phyloP scores from a whole-genome alignment of 1,140 invertebrate genomes.

The Drosophila burlai region DNA sequence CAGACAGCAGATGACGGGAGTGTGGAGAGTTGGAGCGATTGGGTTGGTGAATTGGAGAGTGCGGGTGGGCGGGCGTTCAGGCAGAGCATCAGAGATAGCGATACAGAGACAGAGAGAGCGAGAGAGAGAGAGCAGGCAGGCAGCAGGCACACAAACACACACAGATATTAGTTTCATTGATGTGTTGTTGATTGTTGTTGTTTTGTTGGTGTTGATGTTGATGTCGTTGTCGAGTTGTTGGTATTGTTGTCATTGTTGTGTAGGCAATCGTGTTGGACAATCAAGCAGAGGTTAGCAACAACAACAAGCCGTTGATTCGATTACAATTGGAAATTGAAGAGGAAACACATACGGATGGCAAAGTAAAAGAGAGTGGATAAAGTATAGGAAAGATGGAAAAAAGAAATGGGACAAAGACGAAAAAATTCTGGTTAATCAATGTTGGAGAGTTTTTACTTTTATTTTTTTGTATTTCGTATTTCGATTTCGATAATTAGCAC shows the following conservation, averaged over 20 bases:
- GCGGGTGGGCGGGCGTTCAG: conserved; percentile 24
- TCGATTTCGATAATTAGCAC: conserved; percentile 26
- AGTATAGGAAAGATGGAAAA: conserved; percentile 69
- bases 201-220: conserved; percentile 39
- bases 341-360: conserved; percentile 48
- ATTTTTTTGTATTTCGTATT: conserved; percentile 17
- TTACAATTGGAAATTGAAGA: conserved; percentile 59
- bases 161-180: conserved; percentile 21
- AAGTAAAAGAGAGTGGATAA: conserved; percentile 57
- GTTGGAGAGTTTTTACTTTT: conserved; percentile 22
- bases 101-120: conserved; percentile 25
- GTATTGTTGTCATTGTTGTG: conserved; percentile 45
- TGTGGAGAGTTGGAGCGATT: conserved; percentile 20
- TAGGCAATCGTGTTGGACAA: conserved; percentile 59
- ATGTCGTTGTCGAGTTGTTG: conserved; percentile 37
- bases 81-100: conserved; percentile 39
- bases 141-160: conserved; percentile 62
- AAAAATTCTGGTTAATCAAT: conserved; percentile 64
- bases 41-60: conserved; percentile 29
- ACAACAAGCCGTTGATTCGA: conserved; percentile 74
- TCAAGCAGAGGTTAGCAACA: conserved; percentile 56
- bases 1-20: conserved; percentile 44
- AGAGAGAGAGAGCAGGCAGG: conserved; percentile 44
- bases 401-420: conserved; percentile 78
- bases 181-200: conserved; percentile 39